Evolutionary conservation across 64 coral and sea anemone species (phyloP), one percentile per base, ranked within the genome.

Genomic region (Platygyra sinensis): DNA sequence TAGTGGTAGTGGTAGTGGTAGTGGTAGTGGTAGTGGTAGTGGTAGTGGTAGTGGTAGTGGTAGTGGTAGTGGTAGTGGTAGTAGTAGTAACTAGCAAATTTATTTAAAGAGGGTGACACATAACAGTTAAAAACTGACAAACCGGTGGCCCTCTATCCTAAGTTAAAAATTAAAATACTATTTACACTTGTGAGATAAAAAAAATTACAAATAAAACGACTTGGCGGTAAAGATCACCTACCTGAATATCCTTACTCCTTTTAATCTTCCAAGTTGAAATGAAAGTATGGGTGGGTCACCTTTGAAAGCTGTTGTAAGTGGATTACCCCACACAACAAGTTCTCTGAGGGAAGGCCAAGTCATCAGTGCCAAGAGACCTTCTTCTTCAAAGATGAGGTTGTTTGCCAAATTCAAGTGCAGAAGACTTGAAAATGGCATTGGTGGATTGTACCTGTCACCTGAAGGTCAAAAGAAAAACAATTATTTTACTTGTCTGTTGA

Each of bases 301-400:
- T 74, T 95, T 98, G 77, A 92, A 90, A 8, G 87, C 87, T 17
- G 96, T 90, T 14, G 94, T 95, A 1, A 98, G 93, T 4, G 96
- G 96, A 57, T 98, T 98, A 5, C 96, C 96, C 93, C 94, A 98
- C 20, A 98, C 90, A 10, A 98, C 91, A n/a, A 98, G 87, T 74
- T 98, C 96, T 72, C 82, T 95, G n/a, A 98, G 93, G 0, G 61
- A 74, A 33, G 96, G 93, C 96, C 96, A 98, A 28, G 39, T 78
- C 7, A 67, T 78, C 5, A 95, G 62, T 1, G 93, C 93, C 20
- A 98, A 78, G 15, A 98, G 75, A 36, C 96, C 93, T 83, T 95
- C 93, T 87, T 98, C 96, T 73, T 95, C 93, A 54, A 88, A 89
- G 65, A 98, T 95, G 71, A 93, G 80, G 75, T 98, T 98, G 74